phyloP scores from a whole-genome alignment of 2,113 vertebrate species.

The Carassius carassius region DNA sequence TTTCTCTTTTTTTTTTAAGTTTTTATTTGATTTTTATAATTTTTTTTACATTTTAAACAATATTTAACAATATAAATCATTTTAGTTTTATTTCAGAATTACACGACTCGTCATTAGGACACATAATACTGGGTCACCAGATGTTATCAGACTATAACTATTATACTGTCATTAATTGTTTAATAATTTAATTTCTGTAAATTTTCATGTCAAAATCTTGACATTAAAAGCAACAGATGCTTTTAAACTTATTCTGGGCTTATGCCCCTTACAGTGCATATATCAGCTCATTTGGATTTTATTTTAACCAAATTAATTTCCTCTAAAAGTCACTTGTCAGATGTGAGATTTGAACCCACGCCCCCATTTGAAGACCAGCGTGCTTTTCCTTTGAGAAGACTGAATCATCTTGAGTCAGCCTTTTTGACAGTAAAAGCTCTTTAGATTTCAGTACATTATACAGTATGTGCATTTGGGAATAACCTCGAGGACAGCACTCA shows the following conservation, averaged over 20 bases:
- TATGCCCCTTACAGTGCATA: background rate
- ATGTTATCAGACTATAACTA: background rate
- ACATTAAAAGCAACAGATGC: background rate
- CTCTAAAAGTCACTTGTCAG: slow-evolving; percentile 4
- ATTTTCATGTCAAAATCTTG: background rate
- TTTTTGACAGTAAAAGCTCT: background rate
- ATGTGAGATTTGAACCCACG: background rate
- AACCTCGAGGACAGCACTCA: background rate
- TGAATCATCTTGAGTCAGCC: background rate
- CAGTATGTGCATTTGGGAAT: background rate
- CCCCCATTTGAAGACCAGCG: background rate
- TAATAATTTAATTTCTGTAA: background rate
- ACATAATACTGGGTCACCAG: background rate
- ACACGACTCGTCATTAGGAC: background rate
- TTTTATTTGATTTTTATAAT: too few relatives aligned
- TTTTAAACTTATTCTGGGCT: background rate
- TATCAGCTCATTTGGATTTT: background rate
- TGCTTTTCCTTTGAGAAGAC: background rate
- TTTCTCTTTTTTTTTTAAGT: too few relatives aligned
- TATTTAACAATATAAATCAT: background rate
- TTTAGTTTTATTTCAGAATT: background rate
- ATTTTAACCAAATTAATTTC: background rate
- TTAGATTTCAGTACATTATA: background rate
- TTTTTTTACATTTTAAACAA: too few relatives aligned
- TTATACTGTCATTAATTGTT: background rate